A percentile compares a stretch with the other conserved stretches of the same genome.
Evolutionary conservation across 2,888 invertebrate species (phyloP).

Genomic region (Apotomis betuletana): DNA sequence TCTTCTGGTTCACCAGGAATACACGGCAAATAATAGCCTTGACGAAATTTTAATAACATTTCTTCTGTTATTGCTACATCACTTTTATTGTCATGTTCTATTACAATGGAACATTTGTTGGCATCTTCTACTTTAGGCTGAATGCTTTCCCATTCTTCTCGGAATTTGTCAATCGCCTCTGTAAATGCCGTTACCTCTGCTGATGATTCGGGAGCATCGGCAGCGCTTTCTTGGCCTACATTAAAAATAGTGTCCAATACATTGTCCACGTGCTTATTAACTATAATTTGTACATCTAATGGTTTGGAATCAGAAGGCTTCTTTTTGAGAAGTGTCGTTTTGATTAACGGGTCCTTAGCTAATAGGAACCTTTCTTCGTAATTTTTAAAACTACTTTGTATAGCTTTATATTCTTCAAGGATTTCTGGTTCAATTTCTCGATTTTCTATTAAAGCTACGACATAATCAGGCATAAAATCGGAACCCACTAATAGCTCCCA

Average conservation of each 20-base stretch:
- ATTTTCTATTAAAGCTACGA: conserved; percentile 81
- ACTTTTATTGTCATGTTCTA: conserved; percentile 75
- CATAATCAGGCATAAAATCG: conserved; percentile 80
- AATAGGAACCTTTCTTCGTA: conserved; percentile 59
- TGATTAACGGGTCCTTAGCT: conserved; percentile 65
- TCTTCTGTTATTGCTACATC: conserved; percentile 70
- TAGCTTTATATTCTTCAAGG: conserved; percentile 63
- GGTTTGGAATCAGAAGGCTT: conserved; percentile 42
- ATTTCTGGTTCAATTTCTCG: conserved; percentile 69
- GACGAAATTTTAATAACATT: conserved; percentile 64
- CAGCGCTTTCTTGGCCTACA: conserved; percentile 52
- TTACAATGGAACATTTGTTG: conserved; percentile 66
- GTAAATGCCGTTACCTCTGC: conserved; percentile 52
- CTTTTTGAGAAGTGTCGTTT: conserved; percentile 56
- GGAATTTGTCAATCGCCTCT: conserved; percentile 65
- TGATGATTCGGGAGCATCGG: conserved; percentile 29
- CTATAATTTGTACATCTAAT: conserved; percentile 55
- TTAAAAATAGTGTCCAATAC: conserved; percentile 46
- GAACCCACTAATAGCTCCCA: conserved; percentile 73
- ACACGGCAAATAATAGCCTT: conserved; percentile 61
- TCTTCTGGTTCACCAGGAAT: conserved; percentile 59
- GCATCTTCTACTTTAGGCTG: conserved; percentile 72
- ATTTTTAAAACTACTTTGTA: conserved; percentile 60
- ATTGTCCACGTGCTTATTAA: conserved; percentile 51
- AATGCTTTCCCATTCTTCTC: conserved; percentile 69